A percentile compares a stretch with the other conserved stretches of the same genome.
Evolutionary conservation across 1,140 invertebrate species (phyloP).

Genomic region (Drosophila yakuba): DNA sequence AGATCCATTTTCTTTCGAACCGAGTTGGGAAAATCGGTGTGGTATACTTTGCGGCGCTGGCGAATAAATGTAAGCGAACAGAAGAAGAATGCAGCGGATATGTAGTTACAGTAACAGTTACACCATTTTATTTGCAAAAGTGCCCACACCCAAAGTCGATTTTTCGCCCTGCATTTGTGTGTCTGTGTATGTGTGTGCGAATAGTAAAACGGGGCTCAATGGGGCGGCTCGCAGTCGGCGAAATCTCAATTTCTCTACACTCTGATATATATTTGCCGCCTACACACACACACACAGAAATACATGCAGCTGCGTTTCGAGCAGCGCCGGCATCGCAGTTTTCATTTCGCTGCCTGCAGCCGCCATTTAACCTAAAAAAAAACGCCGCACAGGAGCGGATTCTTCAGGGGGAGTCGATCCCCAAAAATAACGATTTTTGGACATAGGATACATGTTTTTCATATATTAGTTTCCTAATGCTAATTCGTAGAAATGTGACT

Average conservation of each 20-base stretch:
- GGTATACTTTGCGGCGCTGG: conserved; percentile 53
- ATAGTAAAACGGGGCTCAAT: conserved; percentile 73
- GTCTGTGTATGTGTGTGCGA: conserved; percentile 30
- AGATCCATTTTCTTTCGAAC: conserved; percentile 31
- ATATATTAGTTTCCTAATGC: too few species aligned
- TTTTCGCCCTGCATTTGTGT: conserved; percentile 61
- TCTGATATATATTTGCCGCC: conserved; percentile 67
- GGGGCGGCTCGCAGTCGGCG: conserved; percentile 48
- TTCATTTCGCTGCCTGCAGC: conserved; percentile 54
- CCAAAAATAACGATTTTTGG: too few species aligned
- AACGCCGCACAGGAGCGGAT: conserved; percentile 35
- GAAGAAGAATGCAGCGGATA: conserved; percentile 11
- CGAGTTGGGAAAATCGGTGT: conserved; percentile 38
- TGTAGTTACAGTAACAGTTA: conserved; percentile 38
- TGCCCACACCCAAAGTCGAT: conserved; percentile 80
- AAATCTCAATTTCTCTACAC: conserved; percentile 75
- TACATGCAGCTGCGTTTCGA: conserved; percentile 42
- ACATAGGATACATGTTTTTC: too few species aligned
- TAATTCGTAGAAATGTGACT: too few species aligned
- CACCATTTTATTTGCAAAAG: conserved; percentile 46
- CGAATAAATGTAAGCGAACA: conserved; percentile 61
- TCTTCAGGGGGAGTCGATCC: background rate
- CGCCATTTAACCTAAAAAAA: conserved; percentile 77
- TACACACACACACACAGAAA: conserved; percentile 45
- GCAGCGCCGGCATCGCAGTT: conserved; percentile 65